Conservation (phyloP, 2,113 vertebrate species). For the Gymnobelideus leadbeateri region DNA sequence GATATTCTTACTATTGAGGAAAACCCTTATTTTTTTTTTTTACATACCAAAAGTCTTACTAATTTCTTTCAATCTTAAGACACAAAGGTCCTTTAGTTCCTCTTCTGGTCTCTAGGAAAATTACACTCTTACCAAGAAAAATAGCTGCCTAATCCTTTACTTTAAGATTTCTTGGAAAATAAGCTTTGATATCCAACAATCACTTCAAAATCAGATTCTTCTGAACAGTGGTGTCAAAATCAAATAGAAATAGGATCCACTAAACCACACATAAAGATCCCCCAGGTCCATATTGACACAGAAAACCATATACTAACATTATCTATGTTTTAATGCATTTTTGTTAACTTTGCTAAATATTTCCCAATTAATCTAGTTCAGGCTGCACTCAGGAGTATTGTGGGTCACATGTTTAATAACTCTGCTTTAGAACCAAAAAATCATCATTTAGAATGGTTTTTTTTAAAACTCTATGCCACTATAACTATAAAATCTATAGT, state of each 20-base stretch:
- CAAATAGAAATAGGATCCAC: not conserved
- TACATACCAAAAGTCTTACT: not conserved
- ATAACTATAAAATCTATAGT: not conserved
- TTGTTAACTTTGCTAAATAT: not conserved
- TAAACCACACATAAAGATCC: not conserved
- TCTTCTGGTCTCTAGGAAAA: not conserved
- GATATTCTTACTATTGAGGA: not conserved
- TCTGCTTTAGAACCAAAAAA: not conserved
- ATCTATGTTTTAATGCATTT: not conserved
- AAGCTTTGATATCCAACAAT: accelerated
- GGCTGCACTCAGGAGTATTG: not conserved
- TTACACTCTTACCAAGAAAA: not conserved
- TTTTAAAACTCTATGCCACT: too few species aligned
- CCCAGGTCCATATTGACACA: not conserved
- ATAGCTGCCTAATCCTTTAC: not conserved
- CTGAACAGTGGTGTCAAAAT: not conserved
- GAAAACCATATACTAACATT: not conserved
- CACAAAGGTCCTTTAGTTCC: not conserved
- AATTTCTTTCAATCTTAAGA: conserved; percentile 1
- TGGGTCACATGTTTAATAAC: not conserved
- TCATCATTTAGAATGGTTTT: not conserved
- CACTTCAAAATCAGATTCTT: not conserved
- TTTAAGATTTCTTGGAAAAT: not conserved
- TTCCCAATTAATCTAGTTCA: not conserved
- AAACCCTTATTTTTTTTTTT: not conserved